Conservation (phyloP, 2,797 vertebrate species). For the Falco biarmicus region DNA sequence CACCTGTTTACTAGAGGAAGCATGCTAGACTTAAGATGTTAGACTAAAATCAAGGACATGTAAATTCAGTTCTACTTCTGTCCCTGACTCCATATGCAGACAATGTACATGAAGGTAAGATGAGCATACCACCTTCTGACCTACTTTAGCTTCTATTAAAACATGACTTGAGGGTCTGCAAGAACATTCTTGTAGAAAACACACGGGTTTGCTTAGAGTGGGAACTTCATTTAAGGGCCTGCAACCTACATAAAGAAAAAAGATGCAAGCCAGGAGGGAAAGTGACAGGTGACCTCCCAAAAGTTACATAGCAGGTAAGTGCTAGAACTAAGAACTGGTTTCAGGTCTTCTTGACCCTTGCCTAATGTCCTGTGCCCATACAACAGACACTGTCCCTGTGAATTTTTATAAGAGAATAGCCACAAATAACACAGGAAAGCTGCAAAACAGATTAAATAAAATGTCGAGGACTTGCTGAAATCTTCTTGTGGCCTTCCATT, state of each 20-base stretch:
- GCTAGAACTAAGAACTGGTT: neutral
- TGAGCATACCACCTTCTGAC: neutral
- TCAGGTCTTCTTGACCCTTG: neutral
- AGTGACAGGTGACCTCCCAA: neutral
- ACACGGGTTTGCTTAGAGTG: neutral
- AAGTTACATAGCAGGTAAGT: neutral
- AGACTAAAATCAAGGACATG: neutral
- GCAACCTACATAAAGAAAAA: neutral
- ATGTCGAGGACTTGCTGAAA: neutral
- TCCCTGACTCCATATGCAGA: neutral
- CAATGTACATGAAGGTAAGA: neutral
- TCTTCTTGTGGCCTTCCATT: neutral
- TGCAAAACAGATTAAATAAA: neutral
- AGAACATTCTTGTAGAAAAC: neutral
- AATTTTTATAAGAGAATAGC: neutral
- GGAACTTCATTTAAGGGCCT: neutral
- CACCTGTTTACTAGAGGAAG: neutral
- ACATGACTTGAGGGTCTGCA: neutral
- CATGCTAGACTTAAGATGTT: neutral
- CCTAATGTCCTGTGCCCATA: neutral
- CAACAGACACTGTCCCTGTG: neutral
- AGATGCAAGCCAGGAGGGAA: neutral
- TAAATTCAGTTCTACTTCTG: neutral
- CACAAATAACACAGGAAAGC: neutral
- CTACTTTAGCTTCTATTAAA: neutral